These are phyloP conservation scores for Lottia gigantea DNA, from an alignment of 2,888 invertebrate genomes.

Conservation along the genomic window DNA sequence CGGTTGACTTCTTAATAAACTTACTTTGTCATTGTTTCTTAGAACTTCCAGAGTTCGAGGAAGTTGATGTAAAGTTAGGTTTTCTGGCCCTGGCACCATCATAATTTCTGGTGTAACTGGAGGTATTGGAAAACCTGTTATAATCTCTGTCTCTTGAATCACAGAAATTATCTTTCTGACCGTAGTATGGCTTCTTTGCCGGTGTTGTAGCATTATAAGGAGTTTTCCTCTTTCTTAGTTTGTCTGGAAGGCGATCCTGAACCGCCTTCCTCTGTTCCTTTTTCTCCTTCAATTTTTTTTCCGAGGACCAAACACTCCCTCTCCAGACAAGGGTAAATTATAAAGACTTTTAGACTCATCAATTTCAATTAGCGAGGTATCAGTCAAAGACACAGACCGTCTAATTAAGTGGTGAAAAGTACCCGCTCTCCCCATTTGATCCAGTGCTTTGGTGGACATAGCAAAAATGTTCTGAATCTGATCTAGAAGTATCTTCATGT, in stretches of 20 bases:
- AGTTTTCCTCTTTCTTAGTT: too few species aligned
- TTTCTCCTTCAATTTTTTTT: slow-evolving; percentile 24
- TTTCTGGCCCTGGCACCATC: too few species aligned
- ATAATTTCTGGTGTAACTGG: too few species aligned
- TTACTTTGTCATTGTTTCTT: background rate
- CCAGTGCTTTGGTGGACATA: background rate
- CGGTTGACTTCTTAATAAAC: background rate
- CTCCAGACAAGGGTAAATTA: background rate
- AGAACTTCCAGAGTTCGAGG: too few species aligned
- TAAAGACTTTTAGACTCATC: background rate
- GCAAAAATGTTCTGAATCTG: background rate
- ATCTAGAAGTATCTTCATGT: background rate
- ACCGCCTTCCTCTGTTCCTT: background rate
- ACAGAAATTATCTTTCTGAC: too few species aligned
- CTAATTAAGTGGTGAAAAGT: background rate
- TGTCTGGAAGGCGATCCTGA: background rate
- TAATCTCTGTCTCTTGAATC: too few species aligned
- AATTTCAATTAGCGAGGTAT: background rate
- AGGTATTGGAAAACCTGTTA: too few species aligned
- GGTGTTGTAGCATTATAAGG: too few species aligned
- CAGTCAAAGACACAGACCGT: background rate
- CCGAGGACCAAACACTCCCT: slow-evolving; percentile 16
- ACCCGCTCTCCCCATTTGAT: background rate
- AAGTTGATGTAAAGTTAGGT: too few species aligned
- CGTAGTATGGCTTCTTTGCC: too few species aligned